Evolutionary conservation across 2,797 vertebrate species (phyloP).

Genomic region (Manis pentadactyla): DNA sequence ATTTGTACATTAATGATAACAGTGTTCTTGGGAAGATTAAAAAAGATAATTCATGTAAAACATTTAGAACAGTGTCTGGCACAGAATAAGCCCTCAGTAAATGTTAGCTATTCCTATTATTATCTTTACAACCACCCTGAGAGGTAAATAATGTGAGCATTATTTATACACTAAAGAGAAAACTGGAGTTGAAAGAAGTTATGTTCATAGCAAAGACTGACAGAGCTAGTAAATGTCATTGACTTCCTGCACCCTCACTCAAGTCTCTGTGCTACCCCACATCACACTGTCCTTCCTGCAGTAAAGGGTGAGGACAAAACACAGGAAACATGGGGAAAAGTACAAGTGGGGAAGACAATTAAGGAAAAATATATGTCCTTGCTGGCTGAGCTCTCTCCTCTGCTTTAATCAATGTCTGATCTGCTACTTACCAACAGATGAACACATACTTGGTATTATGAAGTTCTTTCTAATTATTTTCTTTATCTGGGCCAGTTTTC

Average conservation of each 20-base stretch:
- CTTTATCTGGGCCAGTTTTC: constrained; percentile 20
- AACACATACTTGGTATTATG: background rate
- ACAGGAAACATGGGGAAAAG: background rate
- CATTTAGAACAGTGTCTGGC: constrained; percentile 66
- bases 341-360: background rate
- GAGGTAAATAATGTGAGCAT: background rate
- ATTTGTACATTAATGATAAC: constrained; percentile 58
- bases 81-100: constrained; percentile 49
- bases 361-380: background rate
- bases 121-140: background rate
- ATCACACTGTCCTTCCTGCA: background rate
- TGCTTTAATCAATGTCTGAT: background rate
- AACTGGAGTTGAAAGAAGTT: constrained; percentile 37
- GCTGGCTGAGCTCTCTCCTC: background rate
- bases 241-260: background rate
- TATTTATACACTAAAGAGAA: constrained; percentile 64
- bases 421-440: background rate
- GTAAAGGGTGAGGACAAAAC: background rate
- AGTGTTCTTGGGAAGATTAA: constrained; percentile 55
- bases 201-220: background rate
- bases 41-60: constrained; percentile 62
- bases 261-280: background rate
- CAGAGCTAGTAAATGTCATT: background rate
- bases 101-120: constrained; percentile 51
- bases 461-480: constrained; percentile 15